Percentiles rank a stretch among this genome's conserved stretches.
phyloP scores from a whole-genome alignment of 2,888 invertebrate genomes.

The Tiliacea citrago region DNA sequence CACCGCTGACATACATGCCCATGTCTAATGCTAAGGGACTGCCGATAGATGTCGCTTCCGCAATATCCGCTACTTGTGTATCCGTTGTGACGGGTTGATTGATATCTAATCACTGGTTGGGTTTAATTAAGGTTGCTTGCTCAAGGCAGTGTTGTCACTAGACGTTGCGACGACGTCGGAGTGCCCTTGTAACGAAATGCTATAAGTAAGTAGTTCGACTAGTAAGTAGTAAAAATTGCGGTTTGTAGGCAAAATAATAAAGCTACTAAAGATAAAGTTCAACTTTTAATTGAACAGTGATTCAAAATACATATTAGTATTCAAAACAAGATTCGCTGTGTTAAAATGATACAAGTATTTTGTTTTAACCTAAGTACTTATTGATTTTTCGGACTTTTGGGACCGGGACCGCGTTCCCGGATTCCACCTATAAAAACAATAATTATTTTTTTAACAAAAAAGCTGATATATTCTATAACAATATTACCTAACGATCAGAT shows the following conservation, averaged over 20 bases:
- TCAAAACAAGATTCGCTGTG: not conserved
- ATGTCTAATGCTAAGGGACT: constrained; percentile 58
- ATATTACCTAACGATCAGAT: constrained; percentile 23
- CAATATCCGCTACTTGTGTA: constrained; percentile 53
- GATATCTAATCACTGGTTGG: constrained; percentile 43
- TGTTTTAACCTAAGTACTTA: not conserved
- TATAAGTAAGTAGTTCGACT: not conserved
- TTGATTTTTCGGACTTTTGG: not conserved
- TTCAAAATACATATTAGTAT: not conserved
- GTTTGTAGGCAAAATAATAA: not conserved
- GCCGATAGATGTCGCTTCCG: constrained; percentile 55
- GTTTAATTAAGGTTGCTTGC: constrained; percentile 42
- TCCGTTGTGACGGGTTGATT: constrained; percentile 52
- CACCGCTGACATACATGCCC: constrained; percentile 71
- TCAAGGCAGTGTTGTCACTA: constrained; percentile 27
- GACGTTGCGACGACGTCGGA: constrained; percentile 25
- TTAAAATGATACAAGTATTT: not conserved
- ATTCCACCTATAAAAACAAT: no score
- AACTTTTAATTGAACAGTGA: not conserved
- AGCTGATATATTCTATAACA: not conserved
- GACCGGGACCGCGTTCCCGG: no score
- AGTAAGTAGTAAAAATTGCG: not conserved
- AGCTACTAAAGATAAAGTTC: not conserved
- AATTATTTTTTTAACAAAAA: no score
- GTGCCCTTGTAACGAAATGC: constrained; percentile 28